Percentiles rank a stretch among this genome's conserved stretches.
Evolutionary conservation across 2,797 vertebrate species (phyloP).

Genomic region (Microchirus variegatus): DNA sequence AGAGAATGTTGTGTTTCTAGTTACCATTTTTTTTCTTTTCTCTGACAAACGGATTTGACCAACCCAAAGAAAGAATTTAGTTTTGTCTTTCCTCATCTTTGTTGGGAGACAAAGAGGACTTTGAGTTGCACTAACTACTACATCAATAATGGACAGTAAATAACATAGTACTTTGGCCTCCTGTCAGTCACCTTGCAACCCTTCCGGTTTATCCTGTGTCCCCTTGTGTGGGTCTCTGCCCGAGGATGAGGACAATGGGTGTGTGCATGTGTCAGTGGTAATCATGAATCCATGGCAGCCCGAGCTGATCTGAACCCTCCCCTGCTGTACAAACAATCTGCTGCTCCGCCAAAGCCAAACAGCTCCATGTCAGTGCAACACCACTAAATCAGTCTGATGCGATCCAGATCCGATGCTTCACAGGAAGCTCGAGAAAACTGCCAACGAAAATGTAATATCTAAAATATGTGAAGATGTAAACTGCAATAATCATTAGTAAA

Average conservation of each 20-base stretch:
- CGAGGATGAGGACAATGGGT: constrained; percentile 3
- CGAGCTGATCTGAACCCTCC: constrained; percentile 19
- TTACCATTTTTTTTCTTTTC: too few relatives aligned
- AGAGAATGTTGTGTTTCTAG: too few relatives aligned
- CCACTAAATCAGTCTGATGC: constrained; percentile 10
- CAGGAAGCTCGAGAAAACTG: constrained; percentile 1
- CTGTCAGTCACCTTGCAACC: not conserved
- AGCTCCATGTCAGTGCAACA: constrained; percentile 19
- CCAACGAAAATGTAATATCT: not conserved
- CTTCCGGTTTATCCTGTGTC: not conserved
- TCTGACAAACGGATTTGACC: too few relatives aligned
- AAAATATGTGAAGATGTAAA: not conserved
- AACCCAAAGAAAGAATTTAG: too few relatives aligned
- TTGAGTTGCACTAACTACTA: too few relatives aligned
- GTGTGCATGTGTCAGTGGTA: constrained; percentile 4
- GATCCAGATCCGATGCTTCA: constrained; percentile 14
- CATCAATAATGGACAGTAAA: too few relatives aligned
- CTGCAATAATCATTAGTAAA: too few relatives aligned
- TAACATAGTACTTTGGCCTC: not conserved
- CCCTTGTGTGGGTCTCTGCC: not conserved
- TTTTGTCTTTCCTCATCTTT: too few relatives aligned
- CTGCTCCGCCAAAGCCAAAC: constrained; percentile 48
- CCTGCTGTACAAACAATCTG: constrained; percentile 59
- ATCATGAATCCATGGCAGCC: constrained; percentile 15
- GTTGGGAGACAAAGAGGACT: too few relatives aligned